Evolutionary conservation across 2,797 vertebrate species (phyloP).

Genomic region (Danio choprae): DNA sequence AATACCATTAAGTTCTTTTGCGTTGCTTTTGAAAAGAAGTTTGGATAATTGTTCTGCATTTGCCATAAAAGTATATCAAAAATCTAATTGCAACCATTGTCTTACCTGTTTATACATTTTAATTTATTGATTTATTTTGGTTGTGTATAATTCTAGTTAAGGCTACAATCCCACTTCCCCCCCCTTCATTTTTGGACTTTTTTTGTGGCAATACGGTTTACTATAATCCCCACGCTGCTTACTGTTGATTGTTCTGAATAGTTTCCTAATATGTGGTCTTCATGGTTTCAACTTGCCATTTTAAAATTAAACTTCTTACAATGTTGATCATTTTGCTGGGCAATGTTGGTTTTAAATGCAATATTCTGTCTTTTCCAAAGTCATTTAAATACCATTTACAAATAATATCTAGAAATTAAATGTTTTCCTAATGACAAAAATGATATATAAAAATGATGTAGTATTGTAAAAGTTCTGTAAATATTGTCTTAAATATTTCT

Average conservation of each 20-base stretch:
- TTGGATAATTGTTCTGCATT: conserved; percentile 37
- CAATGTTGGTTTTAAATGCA: conserved; percentile 83
- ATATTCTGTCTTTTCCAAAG: conserved; percentile 79
- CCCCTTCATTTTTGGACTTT: conserved; percentile 1
- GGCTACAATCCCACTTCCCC: background rate
- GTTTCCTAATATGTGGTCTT: conserved; percentile 64
- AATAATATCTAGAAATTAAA: conserved; percentile 70
- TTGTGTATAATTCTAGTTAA: conserved; percentile 16
- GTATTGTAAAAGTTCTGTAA: conserved; percentile 86
- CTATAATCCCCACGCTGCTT: conserved; percentile 48
- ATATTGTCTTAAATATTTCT: conserved; percentile 88
- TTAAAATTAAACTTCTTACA: conserved; percentile 65
- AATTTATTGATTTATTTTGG: background rate
- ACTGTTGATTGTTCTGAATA: conserved; percentile 76
- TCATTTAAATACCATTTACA: conserved; percentile 66
- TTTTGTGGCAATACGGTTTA: conserved; percentile 26
- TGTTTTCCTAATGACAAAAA: conserved; percentile 81
- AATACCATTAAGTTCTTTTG: conserved; percentile 19
- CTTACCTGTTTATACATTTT: background rate
- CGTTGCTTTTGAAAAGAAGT: conserved; percentile 41
- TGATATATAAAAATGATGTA: conserved; percentile 91
- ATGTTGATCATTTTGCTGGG: conserved; percentile 80
- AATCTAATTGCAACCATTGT: background rate
- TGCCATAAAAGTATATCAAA: conserved; percentile 10
- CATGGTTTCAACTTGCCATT: conserved; percentile 69